phyloP scores from a whole-genome alignment of 1,140 invertebrate species.

The Cyclargus thomasi region DNA sequence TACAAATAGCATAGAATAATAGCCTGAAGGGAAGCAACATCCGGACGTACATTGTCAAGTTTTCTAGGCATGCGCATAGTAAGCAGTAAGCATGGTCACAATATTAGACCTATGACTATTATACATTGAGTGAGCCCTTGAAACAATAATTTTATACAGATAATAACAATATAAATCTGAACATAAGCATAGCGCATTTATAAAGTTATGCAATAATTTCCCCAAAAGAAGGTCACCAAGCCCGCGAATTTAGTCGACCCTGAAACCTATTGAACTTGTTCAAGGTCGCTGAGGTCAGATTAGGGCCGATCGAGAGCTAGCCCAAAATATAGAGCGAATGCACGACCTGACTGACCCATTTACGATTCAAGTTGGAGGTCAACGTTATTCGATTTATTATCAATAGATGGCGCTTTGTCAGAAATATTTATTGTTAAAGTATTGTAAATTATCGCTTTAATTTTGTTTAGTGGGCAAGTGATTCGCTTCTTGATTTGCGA shows the following conservation, averaged over 20 bases:
- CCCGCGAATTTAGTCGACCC: slow-evolving; percentile 40
- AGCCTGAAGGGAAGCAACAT: background rate
- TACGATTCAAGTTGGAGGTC: slow-evolving; percentile 46
- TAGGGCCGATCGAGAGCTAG: slow-evolving; percentile 49
- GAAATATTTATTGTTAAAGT: background rate
- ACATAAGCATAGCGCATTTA: background rate
- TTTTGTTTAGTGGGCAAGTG: background rate
- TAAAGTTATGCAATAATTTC: slow-evolving; percentile 18
- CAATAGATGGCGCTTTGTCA: slow-evolving; percentile 21
- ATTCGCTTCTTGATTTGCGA: background rate
- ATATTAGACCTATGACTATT: background rate
- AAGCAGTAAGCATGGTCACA: too few relatives aligned
- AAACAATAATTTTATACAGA: too few relatives aligned
- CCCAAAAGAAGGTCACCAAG: slow-evolving; percentile 31
- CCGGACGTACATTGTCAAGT: background rate
- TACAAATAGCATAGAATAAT: background rate
- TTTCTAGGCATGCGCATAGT: background rate
- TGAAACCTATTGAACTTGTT: slow-evolving; percentile 34
- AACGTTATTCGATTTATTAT: slow-evolving; percentile 26
- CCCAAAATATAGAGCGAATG: slow-evolving; percentile 43
- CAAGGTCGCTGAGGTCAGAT: slow-evolving; percentile 55
- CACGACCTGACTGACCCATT: slow-evolving; percentile 44
- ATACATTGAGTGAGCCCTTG: too few relatives aligned
- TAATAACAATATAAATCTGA: too few relatives aligned
- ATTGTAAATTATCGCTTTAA: background rate